Evolutionary conservation across 2,888 invertebrate genomes (phyloP).

Genomic region (Minunthozetes semirufus): DNA sequence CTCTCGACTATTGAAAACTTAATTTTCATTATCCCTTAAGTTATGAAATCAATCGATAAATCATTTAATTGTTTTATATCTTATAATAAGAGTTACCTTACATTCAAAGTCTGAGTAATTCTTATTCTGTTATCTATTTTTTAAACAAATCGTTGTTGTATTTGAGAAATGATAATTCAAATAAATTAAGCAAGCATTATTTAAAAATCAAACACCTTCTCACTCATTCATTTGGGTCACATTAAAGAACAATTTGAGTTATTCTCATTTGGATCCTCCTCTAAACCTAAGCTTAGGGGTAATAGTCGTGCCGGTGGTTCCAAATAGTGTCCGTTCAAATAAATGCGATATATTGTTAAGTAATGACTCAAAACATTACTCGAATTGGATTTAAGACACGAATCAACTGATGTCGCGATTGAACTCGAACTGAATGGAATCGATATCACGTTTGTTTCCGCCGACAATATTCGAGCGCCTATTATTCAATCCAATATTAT

Average conservation of each 20-base stretch:
- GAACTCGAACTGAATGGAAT: constrained; percentile 24
- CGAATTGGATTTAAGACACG: constrained; percentile 7
- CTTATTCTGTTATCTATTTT: neutral
- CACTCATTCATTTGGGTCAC: neutral
- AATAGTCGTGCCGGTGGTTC: constrained; percentile 32
- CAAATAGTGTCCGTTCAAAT: constrained; percentile 32
- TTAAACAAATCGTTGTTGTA: neutral
- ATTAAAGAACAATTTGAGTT: neutral
- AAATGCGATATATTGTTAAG: constrained; percentile 28
- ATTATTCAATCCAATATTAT: neutral
- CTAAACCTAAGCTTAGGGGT: neutral
- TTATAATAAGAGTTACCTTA: too few relatives aligned
- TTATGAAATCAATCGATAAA: too few relatives aligned
- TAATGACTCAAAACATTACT: neutral
- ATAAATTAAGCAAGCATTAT: constrained; percentile 11
- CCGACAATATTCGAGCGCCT: constrained; percentile 32
- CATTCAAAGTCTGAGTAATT: too few relatives aligned
- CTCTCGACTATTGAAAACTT: too few relatives aligned
- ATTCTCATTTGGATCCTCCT: neutral
- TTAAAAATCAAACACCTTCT: neutral
- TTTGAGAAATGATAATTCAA: neutral
- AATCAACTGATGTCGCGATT: constrained; percentile 30
- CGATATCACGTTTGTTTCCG: constrained; percentile 27
- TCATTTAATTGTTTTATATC: too few relatives aligned
- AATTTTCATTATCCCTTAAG: too few relatives aligned